Evolutionary conservation across 2,888 invertebrate genomes (phyloP).

Genomic region (Andrena praecox): DNA sequence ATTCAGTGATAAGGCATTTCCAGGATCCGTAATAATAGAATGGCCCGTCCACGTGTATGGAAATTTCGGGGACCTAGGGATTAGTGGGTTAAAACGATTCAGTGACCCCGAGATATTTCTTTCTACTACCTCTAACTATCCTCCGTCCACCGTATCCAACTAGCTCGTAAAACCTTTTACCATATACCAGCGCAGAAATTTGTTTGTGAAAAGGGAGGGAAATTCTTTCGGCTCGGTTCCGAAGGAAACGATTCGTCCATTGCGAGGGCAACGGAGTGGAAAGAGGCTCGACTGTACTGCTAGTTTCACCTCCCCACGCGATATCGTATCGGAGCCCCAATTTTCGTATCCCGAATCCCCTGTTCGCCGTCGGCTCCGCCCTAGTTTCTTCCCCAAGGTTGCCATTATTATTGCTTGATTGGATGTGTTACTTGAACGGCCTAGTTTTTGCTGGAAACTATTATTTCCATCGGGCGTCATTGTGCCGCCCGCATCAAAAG

Average conservation of each 20-base stretch:
- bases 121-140: not conserved
- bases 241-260: not conserved
- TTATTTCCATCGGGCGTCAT: conserved; percentile 55
- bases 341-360: conserved; percentile 45
- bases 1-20: not conserved
- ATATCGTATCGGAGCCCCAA: conserved; percentile 50
- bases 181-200: not conserved
- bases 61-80: conserved; percentile 11
- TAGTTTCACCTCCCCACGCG: conserved; percentile 1
- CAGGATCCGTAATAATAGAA: conserved; percentile 28
- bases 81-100: conserved; percentile 38
- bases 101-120: conserved; percentile 15
- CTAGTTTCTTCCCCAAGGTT: conserved; percentile 59
- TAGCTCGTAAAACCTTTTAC: not conserved
- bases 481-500: conserved; percentile 38
- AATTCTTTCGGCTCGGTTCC: no score
- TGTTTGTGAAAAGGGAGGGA: not conserved
- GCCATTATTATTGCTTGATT: conserved; percentile 59
- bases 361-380: conserved; percentile 31
- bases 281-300: not conserved
- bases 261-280: not conserved
- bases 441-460: conserved; percentile 57
- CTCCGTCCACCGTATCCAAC: not conserved
- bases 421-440: conserved; percentile 57
- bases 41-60: conserved; percentile 16